phyloP scores from a whole-genome alignment of 2,113 vertebrate genomes.

The Myotis davidii region DNA sequence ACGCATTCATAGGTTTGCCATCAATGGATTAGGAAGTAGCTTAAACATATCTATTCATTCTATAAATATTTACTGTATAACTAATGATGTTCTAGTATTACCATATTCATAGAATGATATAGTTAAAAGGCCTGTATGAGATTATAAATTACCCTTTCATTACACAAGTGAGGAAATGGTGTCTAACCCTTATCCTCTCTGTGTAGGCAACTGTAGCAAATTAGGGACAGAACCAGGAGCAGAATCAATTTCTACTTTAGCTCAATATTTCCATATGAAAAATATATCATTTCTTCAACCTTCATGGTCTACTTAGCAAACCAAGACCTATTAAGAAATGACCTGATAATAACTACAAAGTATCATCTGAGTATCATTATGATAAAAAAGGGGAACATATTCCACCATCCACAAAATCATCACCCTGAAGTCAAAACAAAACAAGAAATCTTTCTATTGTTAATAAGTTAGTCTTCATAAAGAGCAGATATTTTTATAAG shows the following conservation, averaged over 20 bases:
- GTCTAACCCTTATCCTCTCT: not conserved
- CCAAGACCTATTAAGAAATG: not conserved
- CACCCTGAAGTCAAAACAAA: not conserved
- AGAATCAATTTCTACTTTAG: not conserved
- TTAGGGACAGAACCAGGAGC: not conserved
- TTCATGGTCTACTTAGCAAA: not conserved
- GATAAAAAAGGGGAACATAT: not conserved
- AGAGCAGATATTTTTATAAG: not conserved
- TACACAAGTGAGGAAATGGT: not conserved
- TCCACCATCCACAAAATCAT: not conserved
- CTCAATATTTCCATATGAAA: slow-evolving; percentile 1
- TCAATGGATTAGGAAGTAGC: not conserved
- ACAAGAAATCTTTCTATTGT: not conserved
- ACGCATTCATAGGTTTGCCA: too few species aligned
- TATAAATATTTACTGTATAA: not conserved
- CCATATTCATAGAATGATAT: not conserved
- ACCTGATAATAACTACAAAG: not conserved
- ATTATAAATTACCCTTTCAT: not conserved
- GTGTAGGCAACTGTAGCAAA: not conserved
- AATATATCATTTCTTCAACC: not conserved
- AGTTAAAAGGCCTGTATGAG: not conserved
- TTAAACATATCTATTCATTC: not conserved
- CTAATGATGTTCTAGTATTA: not conserved
- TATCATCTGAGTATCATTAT: not conserved
- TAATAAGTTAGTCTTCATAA: not conserved